Conservation (phyloP, 2,888 invertebrate genomes). For the Parochlus steinenii region DNA sequence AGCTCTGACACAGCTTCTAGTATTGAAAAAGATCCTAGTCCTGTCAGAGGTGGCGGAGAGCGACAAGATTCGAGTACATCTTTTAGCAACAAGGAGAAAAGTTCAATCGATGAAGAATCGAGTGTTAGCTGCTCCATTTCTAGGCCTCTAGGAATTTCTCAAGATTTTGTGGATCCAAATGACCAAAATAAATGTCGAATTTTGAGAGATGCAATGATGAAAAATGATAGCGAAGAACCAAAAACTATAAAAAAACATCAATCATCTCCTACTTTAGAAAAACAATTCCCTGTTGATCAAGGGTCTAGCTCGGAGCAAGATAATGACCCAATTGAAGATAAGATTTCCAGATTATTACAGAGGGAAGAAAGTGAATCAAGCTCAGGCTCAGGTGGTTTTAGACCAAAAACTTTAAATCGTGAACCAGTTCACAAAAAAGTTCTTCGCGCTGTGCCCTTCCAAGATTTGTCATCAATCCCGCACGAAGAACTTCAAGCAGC, state of each 20-base stretch:
- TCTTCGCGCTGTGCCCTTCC: slow-evolving; percentile 35
- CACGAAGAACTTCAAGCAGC: slow-evolving; percentile 9
- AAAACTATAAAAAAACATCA: slow-evolving; percentile 32
- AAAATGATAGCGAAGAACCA: slow-evolving; percentile 38
- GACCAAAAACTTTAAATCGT: slow-evolving; percentile 27
- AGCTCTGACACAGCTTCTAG: slow-evolving; percentile 66
- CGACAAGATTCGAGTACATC: slow-evolving; percentile 34
- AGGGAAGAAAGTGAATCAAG: slow-evolving; percentile 42
- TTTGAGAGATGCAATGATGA: slow-evolving; percentile 41
- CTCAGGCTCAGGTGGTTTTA: slow-evolving; percentile 32
- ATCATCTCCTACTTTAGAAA: slow-evolving; percentile 45
- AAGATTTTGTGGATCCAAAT: slow-evolving; percentile 48
- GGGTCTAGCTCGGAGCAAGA: slow-evolving; percentile 40
- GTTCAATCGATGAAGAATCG: slow-evolving; percentile 51
- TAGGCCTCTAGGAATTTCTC: slow-evolving; percentile 59
- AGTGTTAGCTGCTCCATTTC: slow-evolving; percentile 67
- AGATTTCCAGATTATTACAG: slow-evolving; percentile 27
- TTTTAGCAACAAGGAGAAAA: slow-evolving; percentile 38
- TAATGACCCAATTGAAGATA: slow-evolving; percentile 32
- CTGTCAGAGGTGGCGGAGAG: slow-evolving; percentile 31
- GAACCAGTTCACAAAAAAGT: slow-evolving; percentile 27
- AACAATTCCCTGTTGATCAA: slow-evolving; percentile 44
- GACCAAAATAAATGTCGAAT: slow-evolving; percentile 36
- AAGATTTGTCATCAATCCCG: slow-evolving; percentile 17
- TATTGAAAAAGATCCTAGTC: slow-evolving; percentile 53